These are phyloP conservation scores for Pseudochaenichthys georgianus DNA, from an alignment of 2,797 vertebrate genomes.

Conservation along the genomic window DNA sequence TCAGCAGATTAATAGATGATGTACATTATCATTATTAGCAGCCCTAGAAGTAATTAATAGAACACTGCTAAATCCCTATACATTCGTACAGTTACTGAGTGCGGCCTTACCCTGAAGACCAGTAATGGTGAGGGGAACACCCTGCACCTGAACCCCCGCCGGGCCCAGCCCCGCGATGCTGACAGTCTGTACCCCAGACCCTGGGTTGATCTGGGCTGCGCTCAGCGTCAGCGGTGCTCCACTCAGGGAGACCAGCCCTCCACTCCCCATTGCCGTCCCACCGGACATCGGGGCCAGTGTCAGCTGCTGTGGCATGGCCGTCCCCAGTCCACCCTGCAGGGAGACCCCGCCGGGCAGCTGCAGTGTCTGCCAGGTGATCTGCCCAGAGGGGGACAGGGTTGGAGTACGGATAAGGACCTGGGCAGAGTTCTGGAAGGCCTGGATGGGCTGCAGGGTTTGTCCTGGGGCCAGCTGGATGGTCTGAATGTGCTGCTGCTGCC, in stretches of 20 bases:
- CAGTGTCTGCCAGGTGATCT: conserved; percentile 98
- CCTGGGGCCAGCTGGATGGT: conserved; percentile 93
- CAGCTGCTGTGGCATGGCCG: conserved; percentile 93
- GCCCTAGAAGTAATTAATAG: too few species aligned
- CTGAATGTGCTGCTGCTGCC: conserved; percentile 83
- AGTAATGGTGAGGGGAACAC: conserved; percentile 96
- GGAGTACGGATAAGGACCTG: conserved; percentile 98
- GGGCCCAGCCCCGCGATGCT: conserved; percentile 95
- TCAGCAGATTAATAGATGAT: too few species aligned
- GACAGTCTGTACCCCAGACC: conserved; percentile 97
- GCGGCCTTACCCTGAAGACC: conserved; percentile 92
- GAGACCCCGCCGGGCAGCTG: conserved; percentile 95
- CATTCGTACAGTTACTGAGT: not conserved
- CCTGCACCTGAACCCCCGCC: conserved; percentile 96
- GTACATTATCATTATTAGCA: too few species aligned
- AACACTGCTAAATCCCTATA: not conserved
- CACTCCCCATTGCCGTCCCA: conserved; percentile 91
- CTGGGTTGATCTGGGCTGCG: conserved; percentile 95
- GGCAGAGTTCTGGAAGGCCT: conserved; percentile 94
- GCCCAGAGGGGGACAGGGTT: conserved; percentile 94
- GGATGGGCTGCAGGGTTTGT: conserved; percentile 95
- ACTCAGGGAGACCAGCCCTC: conserved; percentile 92
- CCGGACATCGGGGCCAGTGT: conserved; percentile 94
- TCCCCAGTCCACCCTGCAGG: conserved; percentile 90
- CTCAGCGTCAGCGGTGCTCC: conserved; percentile 95